Percentiles rank a stretch among this genome's conserved stretches.
Evolutionary conservation across 2,797 vertebrate genomes (phyloP).

Genomic region (Thunnus albacares): DNA sequence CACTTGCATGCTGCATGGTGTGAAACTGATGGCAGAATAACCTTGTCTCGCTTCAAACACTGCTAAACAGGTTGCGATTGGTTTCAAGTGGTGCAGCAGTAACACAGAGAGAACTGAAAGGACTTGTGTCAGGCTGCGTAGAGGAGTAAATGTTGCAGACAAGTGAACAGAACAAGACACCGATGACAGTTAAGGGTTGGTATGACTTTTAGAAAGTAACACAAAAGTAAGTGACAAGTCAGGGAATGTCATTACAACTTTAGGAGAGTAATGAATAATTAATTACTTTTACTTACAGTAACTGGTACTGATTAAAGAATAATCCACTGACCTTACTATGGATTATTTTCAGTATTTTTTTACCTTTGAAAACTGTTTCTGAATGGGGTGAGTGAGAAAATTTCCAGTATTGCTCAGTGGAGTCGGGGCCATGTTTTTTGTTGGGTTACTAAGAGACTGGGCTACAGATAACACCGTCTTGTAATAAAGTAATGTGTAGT

Average conservation of each 20-base stretch:
- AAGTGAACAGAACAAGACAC: background rate
- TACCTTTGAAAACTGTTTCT: background rate
- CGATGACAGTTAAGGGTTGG: background rate
- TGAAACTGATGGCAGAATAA: conserved; percentile 24
- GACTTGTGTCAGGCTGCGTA: background rate
- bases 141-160: conserved; percentile 14
- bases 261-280: background rate
- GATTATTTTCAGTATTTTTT: background rate
- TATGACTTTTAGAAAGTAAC: conserved; percentile 2
- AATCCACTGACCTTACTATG: background rate
- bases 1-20: conserved; percentile 14
- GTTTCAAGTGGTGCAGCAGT: conserved; percentile 18
- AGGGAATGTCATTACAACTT: background rate
- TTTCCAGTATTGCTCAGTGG: background rate
- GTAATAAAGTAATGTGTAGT: background rate
- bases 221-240: background rate
- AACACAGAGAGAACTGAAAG: background rate
- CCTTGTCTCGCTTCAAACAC: conserved; percentile 29
- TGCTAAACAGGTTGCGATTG: conserved; percentile 36
- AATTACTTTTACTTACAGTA: background rate
- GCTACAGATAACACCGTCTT: background rate
- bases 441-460: background rate
- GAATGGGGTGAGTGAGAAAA: background rate
- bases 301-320: too few relatives aligned
- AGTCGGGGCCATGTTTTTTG: background rate